These are phyloP conservation scores for Rhinichthys klamathensis DNA, from an alignment of 2,113 vertebrate species.

Conservation along the genomic window DNA sequence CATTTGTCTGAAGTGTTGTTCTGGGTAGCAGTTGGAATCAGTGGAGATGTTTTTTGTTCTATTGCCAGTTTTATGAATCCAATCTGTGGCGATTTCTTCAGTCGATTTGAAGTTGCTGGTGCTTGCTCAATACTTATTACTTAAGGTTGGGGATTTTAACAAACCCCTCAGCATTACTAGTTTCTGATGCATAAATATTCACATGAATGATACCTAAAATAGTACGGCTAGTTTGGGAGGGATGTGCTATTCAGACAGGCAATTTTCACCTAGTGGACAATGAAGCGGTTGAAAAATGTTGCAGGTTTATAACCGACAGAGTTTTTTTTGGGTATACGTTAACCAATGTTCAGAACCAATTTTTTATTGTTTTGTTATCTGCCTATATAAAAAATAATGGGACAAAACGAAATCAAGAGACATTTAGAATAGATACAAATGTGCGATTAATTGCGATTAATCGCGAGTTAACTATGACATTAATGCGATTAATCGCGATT, in stretches of 20 bases:
- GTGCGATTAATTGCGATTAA: no score
- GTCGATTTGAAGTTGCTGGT: background rate
- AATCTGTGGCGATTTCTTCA: constrained; percentile 14
- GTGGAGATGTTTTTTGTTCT: background rate
- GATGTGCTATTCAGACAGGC: background rate
- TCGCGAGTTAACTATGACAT: no score
- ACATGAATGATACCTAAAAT: background rate
- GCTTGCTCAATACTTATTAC: background rate
- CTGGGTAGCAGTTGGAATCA: constrained; percentile 12
- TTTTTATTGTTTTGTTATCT: background rate
- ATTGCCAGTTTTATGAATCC: constrained; percentile 10
- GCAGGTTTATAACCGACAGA: background rate
- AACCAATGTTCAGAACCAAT: background rate
- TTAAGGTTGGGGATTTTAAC: background rate
- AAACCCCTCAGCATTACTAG: background rate
- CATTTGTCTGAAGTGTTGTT: constrained; percentile 7
- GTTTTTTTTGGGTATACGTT: background rate
- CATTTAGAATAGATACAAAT: no score
- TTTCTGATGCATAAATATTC: background rate
- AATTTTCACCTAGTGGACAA: background rate
- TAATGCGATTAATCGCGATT: no score
- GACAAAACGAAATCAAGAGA: no score
- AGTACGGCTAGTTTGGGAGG: background rate
- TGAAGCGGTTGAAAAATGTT: background rate
- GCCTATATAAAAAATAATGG: background rate